These are phyloP conservation scores for Orcinus orca DNA, from an alignment of 2,113 vertebrate species.

Conservation along the genomic window DNA sequence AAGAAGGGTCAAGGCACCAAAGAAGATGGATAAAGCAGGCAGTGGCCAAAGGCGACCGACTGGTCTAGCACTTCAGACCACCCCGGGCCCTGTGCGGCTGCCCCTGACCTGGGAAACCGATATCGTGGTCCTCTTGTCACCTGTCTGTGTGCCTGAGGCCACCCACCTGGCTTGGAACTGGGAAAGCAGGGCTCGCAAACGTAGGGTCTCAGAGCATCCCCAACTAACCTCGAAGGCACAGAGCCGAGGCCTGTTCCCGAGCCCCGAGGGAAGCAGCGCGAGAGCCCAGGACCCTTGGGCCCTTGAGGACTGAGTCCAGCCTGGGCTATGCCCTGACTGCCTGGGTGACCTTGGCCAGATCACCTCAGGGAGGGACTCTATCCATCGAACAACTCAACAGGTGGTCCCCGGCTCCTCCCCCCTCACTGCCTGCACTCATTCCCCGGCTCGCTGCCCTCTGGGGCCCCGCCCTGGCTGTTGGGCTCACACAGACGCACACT, in stretches of 20 bases:
- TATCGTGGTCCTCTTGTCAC: accelerated
- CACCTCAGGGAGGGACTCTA: neutral
- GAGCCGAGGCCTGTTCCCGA: neutral
- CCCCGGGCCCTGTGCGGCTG: neutral
- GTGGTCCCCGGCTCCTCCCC: accelerated
- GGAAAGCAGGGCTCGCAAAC: neutral
- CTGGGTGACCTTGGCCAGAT: neutral
- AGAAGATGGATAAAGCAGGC: neutral
- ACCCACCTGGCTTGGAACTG: neutral
- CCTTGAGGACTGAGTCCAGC: neutral
- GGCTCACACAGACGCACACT: accelerated
- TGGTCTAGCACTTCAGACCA: neutral
- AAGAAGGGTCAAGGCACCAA: neutral
- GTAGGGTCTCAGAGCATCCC: neutral
- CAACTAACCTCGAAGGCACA: neutral
- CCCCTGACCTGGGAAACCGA: neutral
- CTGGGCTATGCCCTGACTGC: neutral
- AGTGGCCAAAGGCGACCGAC: neutral
- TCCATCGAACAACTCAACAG: neutral
- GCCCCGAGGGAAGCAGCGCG: neutral
- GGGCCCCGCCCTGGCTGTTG: neutral
- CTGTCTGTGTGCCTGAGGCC: neutral
- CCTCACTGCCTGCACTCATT: accelerated
- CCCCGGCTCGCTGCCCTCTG: accelerated
- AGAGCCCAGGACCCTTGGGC: neutral